These are phyloP conservation scores for Acanthurus leucopareius DNA, from an alignment of 2,797 vertebrate genomes.

Conservation along the genomic window DNA sequence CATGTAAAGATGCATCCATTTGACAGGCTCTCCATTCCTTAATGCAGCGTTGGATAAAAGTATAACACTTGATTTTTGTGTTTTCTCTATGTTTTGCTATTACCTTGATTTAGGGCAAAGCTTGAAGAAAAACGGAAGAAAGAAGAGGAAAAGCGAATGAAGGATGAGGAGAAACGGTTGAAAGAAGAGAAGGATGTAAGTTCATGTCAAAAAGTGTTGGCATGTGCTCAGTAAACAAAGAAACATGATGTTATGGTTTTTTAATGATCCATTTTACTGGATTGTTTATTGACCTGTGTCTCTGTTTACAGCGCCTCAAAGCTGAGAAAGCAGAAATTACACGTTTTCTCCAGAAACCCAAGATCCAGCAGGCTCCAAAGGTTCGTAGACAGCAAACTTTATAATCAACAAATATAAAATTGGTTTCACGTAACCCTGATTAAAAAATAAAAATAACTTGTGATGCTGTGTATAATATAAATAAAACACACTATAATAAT, in stretches of 20 bases:
- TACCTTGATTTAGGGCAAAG: constrained; percentile 87
- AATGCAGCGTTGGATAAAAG: neutral
- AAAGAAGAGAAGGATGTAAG: constrained; percentile 95
- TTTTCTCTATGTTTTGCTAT: neutral
- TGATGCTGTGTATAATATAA: too few relatives aligned
- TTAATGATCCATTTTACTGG: neutral
- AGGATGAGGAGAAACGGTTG: constrained; percentile 93
- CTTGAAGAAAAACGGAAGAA: constrained; percentile 97
- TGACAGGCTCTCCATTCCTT: neutral
- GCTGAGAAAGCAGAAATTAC: constrained; percentile 97
- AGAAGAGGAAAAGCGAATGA: constrained; percentile 95
- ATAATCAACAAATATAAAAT: neutral
- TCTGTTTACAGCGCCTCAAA: constrained; percentile 89
- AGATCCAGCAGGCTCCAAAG: constrained; percentile 94
- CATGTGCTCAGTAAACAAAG: neutral
- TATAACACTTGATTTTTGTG: neutral
- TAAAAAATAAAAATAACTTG: too few relatives aligned
- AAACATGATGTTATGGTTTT: neutral
- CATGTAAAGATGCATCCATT: neutral
- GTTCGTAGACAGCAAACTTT: constrained; percentile 73
- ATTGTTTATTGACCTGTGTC: neutral
- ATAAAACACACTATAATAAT: too few relatives aligned
- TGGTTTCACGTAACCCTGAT: too few relatives aligned
- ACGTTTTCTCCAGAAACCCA: constrained; percentile 95
- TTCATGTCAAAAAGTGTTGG: neutral